phyloP scores from a whole-genome alignment of 2,888 invertebrate genomes.

The Diadegma fenestrale region DNA sequence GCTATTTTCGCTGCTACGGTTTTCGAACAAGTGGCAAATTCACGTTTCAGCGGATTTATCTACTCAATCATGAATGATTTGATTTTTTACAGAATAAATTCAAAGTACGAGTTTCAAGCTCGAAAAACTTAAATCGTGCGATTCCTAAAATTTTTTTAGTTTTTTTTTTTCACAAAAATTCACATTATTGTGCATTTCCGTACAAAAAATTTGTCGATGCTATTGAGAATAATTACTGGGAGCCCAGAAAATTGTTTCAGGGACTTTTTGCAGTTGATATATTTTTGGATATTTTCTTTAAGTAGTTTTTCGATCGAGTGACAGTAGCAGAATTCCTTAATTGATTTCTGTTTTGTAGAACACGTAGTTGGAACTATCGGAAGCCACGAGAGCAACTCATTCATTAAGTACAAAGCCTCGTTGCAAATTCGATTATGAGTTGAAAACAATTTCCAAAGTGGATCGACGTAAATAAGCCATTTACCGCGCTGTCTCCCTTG shows the following conservation, averaged over 20 bases:
- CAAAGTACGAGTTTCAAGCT: no score
- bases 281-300: not conserved
- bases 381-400: not conserved
- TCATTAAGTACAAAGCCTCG: slow-evolving; percentile 28
- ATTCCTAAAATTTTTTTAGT: no score
- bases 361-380: not conserved
- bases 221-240: no score
- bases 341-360: not conserved
- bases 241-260: not conserved
- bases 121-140: no score
- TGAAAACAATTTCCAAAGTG: slow-evolving; percentile 60
- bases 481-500: not conserved
- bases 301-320: not conserved
- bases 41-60: no score
- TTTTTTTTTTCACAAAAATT: no score
- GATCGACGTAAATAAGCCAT: slow-evolving; percentile 39
- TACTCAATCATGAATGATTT: not conserved
- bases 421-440: slow-evolving; percentile 66
- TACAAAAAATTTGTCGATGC: no score
- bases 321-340: not conserved
- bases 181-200: no score
- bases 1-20: not conserved
- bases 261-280: no score
- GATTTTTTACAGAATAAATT: no score
- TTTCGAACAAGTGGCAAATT: not conserved